A percentile compares a stretch with the other conserved stretches of the same genome.
These are phyloP conservation scores for Drosophila asahinai DNA, from an alignment of 1,140 invertebrate species.

Conservation along the genomic window DNA sequence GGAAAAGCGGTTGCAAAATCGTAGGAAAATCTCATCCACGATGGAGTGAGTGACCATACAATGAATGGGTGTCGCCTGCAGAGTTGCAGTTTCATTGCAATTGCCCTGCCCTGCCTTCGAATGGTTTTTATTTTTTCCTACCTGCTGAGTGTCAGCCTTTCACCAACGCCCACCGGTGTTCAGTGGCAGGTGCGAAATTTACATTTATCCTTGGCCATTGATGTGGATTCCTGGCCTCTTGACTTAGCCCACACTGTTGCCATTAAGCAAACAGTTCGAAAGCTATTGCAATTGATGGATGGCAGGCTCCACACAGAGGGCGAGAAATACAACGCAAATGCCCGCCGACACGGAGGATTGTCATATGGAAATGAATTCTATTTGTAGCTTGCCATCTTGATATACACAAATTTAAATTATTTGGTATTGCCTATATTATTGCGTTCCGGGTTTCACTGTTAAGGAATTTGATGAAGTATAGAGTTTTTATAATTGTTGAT, in stretches of 20 bases:
- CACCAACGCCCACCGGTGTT: conserved; percentile 22
- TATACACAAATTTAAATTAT: conserved; percentile 15
- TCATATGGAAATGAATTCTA: conserved; percentile 20
- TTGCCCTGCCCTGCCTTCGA: conserved; percentile 10
- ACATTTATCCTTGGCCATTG: conserved; percentile 58
- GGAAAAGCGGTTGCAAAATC: neutral
- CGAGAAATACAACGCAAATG: conserved; percentile 19
- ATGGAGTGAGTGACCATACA: conserved; percentile 53
- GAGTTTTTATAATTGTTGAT: no score
- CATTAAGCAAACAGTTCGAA: conserved; percentile 55
- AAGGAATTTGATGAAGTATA: neutral
- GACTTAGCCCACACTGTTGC: conserved; percentile 42
- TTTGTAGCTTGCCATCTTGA: conserved; percentile 17
- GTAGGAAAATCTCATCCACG: conserved; percentile 36
- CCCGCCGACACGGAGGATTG: neutral
- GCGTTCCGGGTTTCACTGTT: conserved; percentile 6
- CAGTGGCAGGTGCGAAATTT: conserved; percentile 61
- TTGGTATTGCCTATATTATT: neutral
- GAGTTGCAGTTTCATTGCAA: conserved; percentile 38
- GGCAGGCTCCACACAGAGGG: neutral
- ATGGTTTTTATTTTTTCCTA: conserved; percentile 23
- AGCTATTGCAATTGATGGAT: conserved; percentile 48
- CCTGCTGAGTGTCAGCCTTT: conserved; percentile 48
- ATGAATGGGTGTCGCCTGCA: conserved; percentile 32
- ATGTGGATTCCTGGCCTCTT: conserved; percentile 38